A percentile compares a stretch with the other conserved stretches of the same genome.
Conservation (phyloP, 1,140 invertebrate genomes). For the Gryon sp. region DNA sequence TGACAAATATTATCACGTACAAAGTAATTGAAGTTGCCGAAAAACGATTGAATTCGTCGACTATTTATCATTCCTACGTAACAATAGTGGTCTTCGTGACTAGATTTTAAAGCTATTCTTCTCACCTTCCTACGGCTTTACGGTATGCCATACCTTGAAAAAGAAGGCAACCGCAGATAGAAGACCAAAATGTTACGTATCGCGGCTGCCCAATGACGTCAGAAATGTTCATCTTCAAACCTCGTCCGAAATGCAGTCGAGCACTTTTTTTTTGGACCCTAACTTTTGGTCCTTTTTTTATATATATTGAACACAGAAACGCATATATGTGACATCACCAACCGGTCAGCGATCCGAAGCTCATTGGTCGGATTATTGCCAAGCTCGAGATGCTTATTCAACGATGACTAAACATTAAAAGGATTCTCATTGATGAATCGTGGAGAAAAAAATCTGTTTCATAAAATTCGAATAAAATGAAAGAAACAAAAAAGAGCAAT, state of each 20-base stretch:
- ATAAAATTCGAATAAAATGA: too few species aligned
- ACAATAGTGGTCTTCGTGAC: constrained; percentile 50
- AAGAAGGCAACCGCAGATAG: constrained; percentile 8
- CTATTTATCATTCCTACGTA: constrained; percentile 40
- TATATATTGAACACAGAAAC: too few species aligned
- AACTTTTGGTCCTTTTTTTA: too few species aligned
- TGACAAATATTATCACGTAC: not conserved
- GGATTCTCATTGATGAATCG: too few species aligned
- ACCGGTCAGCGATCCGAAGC: constrained; percentile 61
- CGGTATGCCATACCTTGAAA: constrained; percentile 21
- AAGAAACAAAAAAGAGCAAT: too few species aligned
- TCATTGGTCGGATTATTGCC: constrained; percentile 13
- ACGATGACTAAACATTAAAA: constrained; percentile 20
- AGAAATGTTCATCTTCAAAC: constrained; percentile 28
- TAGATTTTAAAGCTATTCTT: constrained; percentile 32
- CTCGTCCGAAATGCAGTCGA: constrained; percentile 29
- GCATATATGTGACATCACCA: constrained; percentile 68
- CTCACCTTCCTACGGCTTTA: constrained; percentile 63
- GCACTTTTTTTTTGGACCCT: too few species aligned
- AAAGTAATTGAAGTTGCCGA: not conserved
- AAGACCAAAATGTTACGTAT: constrained; percentile 18
- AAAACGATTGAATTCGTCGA: not conserved
- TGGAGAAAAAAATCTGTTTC: too few species aligned
- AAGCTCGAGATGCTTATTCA: not conserved
- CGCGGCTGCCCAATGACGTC: not conserved